These are phyloP conservation scores for Strigamia maritima DNA, from an alignment of 2,888 invertebrate genomes.

Conservation along the genomic window DNA sequence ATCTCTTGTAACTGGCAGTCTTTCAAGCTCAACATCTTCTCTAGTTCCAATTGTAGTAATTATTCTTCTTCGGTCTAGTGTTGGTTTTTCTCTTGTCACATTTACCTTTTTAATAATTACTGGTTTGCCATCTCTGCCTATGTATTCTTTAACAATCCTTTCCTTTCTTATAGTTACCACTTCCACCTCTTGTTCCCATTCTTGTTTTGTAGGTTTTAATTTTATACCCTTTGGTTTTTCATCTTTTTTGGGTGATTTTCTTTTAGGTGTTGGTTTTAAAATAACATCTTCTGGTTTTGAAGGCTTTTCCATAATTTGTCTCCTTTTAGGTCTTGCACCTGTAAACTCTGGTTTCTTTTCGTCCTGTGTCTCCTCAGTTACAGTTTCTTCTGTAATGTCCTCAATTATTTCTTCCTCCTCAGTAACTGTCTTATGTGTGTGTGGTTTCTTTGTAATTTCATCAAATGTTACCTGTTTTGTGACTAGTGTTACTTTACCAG, in stretches of 20 bases:
- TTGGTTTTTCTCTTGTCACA: neutral
- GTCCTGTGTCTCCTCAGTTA: constrained; percentile 13
- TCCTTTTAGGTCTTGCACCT: neutral
- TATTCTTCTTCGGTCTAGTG: neutral
- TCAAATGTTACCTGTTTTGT: neutral
- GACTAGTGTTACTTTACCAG: constrained; percentile 5
- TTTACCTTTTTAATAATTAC: neutral
- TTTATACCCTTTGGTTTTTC: neutral
- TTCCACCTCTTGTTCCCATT: neutral
- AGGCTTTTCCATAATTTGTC: neutral
- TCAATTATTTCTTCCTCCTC: neutral
- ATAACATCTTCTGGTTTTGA: neutral
- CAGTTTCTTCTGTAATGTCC: neutral
- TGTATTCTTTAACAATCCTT: neutral
- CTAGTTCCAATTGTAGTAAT: neutral
- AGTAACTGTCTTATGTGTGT: neutral
- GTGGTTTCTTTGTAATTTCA: constrained; percentile 3
- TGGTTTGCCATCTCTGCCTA: neutral
- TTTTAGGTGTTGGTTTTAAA: constrained; percentile 11
- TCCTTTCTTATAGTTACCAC: neutral
- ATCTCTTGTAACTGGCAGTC: neutral
- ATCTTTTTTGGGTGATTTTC: constrained; percentile 37
- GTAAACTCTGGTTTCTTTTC: neutral
- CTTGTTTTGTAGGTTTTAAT: neutral
- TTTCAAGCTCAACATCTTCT: neutral